Evolutionary conservation across 2,888 invertebrate genomes (phyloP).

Genomic region (Siphonodentalium dalli): DNA sequence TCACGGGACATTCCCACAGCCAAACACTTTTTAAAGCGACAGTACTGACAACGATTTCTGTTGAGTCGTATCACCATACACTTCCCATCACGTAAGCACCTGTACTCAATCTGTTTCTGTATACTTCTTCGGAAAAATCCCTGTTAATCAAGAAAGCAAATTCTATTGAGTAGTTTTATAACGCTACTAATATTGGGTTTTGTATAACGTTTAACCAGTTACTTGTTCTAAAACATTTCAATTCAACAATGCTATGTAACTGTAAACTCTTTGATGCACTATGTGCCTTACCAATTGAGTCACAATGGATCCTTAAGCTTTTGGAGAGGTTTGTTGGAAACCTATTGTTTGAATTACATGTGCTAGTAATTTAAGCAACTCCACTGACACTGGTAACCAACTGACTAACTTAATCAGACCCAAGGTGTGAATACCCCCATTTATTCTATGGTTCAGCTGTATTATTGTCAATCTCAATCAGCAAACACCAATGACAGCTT

Average conservation of each 20-base stretch:
- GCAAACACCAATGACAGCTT: too few species aligned
- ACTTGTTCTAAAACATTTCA: background rate
- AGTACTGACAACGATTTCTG: conserved; percentile 64
- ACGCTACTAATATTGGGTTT: background rate
- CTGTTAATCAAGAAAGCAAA: conserved; percentile 33
- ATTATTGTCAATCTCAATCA: too few species aligned
- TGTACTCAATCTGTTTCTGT: conserved; percentile 64
- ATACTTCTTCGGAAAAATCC: conserved; percentile 65
- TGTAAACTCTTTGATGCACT: too few species aligned
- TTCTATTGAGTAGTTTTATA: background rate
- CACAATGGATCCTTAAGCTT: too few species aligned
- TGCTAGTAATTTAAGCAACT: too few species aligned
- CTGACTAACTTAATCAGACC: too few species aligned
- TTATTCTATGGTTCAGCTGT: too few species aligned
- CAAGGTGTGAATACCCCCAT: too few species aligned
- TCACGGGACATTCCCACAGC: conserved; percentile 65
- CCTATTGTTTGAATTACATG: too few species aligned
- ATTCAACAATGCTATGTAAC: background rate
- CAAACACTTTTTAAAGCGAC: conserved; percentile 64
- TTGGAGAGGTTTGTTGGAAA: too few species aligned
- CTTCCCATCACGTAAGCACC: conserved; percentile 63
- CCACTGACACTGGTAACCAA: too few species aligned
- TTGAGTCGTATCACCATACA: conserved; percentile 64
- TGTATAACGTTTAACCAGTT: background rate
- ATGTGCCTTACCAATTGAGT: too few species aligned